Conservation (phyloP, 2,113 vertebrate species). For the Zosterops japonicus region DNA sequence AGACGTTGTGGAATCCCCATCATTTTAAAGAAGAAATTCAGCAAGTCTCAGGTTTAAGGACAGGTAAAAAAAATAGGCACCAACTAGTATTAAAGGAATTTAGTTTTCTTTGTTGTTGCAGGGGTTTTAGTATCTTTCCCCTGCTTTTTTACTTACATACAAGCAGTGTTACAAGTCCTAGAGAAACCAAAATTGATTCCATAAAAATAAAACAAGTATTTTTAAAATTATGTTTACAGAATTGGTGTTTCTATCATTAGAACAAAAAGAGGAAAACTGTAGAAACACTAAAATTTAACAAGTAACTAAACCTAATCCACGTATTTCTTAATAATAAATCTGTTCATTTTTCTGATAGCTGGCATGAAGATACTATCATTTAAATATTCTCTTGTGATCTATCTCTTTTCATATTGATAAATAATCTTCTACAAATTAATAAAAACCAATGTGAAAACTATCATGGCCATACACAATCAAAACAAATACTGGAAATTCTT, state of each 20-base stretch:
- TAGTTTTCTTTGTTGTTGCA: not conserved
- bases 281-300: not conserved
- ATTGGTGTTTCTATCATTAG: not conserved
- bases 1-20: not conserved
- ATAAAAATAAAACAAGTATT: not conserved
- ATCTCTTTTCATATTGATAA: not conserved
- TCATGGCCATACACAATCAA: not conserved
- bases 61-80: not conserved
- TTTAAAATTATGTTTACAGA: not conserved
- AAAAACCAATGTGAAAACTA: not conserved
- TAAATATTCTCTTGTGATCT: not conserved
- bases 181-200: not conserved
- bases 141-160: not conserved
- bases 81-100: not conserved
- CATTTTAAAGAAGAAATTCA: not conserved
- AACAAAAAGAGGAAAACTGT: not conserved
- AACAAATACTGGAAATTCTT: not conserved
- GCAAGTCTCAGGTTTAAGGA: not conserved
- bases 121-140: accelerated
- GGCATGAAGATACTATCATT: not conserved
- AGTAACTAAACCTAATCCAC: not conserved
- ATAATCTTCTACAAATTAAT: not conserved
- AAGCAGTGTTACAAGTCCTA: not conserved
- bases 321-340: not conserved
- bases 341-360: not conserved